Evolutionary conservation across 1,140 invertebrate genomes (phyloP).

Genomic region (Nasonia vitripennis): DNA sequence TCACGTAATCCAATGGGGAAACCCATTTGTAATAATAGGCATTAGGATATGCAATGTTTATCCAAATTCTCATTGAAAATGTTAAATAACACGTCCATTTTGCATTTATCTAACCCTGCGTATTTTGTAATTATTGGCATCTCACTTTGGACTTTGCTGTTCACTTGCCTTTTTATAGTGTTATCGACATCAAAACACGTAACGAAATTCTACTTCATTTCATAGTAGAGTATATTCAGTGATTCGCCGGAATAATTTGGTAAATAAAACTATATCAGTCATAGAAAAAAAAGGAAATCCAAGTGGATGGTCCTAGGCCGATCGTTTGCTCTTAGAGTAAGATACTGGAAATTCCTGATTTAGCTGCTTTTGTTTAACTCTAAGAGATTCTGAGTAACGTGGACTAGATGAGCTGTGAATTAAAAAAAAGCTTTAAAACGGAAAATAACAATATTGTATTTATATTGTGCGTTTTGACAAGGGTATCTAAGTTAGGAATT

Average conservation of each 20-base stretch:
- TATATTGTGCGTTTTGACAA: background rate
- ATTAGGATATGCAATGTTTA: background rate
- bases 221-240: background rate
- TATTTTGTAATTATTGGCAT: constrained; percentile 39
- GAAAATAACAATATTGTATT: background rate
- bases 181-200: background rate
- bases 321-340: background rate
- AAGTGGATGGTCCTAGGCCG: background rate
- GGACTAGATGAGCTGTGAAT: no score
- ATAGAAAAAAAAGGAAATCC: background rate
- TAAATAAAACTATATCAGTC: background rate
- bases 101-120: constrained; percentile 16
- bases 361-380: background rate
- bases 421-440: background rate
- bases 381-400: background rate
- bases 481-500: background rate
- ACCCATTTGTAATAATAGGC: background rate
- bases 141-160: constrained; percentile 10
- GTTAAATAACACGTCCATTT: constrained; percentile 30
- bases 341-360: background rate
- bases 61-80: constrained; percentile 16
- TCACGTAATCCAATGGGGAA: background rate
- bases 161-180: background rate
- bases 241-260: constrained; percentile 7
- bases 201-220: background rate